phyloP scores from a whole-genome alignment of 2,888 invertebrate species.

The Helicoverpa assulta region DNA sequence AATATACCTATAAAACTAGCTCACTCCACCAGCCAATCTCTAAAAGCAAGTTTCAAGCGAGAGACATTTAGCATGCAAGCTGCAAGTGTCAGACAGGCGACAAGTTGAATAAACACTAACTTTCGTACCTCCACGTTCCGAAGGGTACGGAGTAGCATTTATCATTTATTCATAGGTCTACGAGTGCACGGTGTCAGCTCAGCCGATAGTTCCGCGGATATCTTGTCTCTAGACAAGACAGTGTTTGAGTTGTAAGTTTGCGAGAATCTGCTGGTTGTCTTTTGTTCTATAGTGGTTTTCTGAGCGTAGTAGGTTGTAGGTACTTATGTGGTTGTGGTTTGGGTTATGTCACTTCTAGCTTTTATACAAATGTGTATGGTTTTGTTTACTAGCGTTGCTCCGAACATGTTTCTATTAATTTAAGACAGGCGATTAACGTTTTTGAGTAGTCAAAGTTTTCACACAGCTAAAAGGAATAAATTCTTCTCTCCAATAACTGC shows the following conservation, averaged over 20 bases:
- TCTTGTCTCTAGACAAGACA: conserved; percentile 58
- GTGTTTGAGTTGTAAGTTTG: conserved; percentile 57
- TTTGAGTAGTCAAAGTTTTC: too few relatives aligned
- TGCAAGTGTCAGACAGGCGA: conserved; percentile 49
- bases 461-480: too few relatives aligned
- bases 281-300: conserved; percentile 11
- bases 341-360: neutral
- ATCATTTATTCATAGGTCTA: conserved; percentile 82
- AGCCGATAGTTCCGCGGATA: conserved; percentile 62
- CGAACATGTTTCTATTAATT: neutral
- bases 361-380: neutral
- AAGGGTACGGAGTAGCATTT: conserved; percentile 75
- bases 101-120: conserved; percentile 47
- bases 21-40: neutral
- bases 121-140: conserved; percentile 66
- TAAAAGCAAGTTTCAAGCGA: neutral
- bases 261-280: conserved; percentile 23
- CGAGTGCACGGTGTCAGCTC: conserved; percentile 73
- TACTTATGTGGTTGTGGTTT: neutral
- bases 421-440: neutral
- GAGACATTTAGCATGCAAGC: conserved; percentile 26
- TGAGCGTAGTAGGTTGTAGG: neutral
- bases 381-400: neutral
- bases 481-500: too few relatives aligned
- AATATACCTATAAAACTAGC: too few relatives aligned